Conservation (phyloP, 2,113 vertebrate genomes). For the Protomyctophum bolini region DNA sequence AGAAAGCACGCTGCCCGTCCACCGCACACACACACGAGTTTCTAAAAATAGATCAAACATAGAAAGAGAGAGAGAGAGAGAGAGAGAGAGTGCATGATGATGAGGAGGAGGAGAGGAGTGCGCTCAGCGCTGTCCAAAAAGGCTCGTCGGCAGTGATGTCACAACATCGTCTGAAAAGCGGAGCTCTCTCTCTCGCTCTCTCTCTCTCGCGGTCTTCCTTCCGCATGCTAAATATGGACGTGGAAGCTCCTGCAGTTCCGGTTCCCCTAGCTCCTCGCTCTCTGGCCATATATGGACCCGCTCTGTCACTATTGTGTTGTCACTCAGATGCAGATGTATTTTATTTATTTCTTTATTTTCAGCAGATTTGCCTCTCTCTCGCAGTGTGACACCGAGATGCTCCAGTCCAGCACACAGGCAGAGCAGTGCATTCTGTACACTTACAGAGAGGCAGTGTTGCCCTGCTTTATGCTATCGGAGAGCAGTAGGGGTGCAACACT, state of each 20-base stretch:
- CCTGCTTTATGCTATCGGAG: too few relatives aligned
- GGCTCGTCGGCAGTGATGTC: constrained; percentile 67
- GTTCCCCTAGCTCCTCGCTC: constrained; percentile 19
- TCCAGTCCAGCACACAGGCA: not conserved
- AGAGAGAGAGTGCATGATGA: constrained; percentile 23
- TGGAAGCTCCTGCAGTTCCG: constrained; percentile 70
- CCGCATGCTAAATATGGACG: constrained; percentile 70
- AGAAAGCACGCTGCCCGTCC: constrained; percentile 57
- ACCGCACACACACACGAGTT: constrained; percentile 31
- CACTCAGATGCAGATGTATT: constrained; percentile 25
- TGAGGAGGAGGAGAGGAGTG: constrained; percentile 39
- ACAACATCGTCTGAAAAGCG: constrained; percentile 29
- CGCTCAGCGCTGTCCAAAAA: constrained; percentile 59
- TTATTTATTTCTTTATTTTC: too few relatives aligned
- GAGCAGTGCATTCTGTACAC: not conserved
- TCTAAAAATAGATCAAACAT: constrained; percentile 71
- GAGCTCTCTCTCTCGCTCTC: constrained; percentile 22
- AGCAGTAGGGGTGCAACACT: too few relatives aligned
- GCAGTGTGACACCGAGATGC: not conserved
- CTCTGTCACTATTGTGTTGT: not conserved
- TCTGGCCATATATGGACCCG: constrained; percentile 50
- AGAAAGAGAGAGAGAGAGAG: constrained; percentile 32
- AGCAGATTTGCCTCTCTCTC: too few relatives aligned
- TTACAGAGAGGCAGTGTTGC: too few relatives aligned
- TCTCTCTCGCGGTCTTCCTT: constrained; percentile 51